Conservation (phyloP, 1,140 invertebrate genomes). For the Trypoxylus dichotomus region DNA sequence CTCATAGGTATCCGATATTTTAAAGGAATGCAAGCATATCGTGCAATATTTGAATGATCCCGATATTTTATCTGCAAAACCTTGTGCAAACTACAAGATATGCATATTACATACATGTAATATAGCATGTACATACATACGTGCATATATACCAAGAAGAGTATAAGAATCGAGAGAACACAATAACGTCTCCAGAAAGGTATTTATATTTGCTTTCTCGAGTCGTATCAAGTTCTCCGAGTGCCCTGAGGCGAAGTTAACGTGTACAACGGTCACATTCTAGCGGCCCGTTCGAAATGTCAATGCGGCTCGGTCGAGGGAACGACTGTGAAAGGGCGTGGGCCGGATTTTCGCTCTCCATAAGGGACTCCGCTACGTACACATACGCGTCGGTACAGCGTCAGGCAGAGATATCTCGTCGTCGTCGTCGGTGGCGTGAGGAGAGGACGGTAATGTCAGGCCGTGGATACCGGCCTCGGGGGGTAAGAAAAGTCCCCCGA, state of each 20-base stretch:
- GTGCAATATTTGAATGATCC: too few relatives aligned
- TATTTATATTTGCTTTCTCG: conserved; percentile 37
- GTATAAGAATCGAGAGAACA: conserved; percentile 23
- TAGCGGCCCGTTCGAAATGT: conserved; percentile 44
- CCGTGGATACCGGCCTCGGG: conserved; percentile 37
- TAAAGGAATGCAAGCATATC: too few relatives aligned
- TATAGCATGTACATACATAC: background rate
- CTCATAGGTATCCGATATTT: too few relatives aligned
- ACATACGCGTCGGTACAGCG: background rate
- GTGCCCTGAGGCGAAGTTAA: conserved; percentile 37
- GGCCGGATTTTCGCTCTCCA: conserved; percentile 25
- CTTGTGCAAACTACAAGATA: background rate
- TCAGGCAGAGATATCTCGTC: background rate
- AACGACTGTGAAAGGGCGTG: conserved; percentile 30
- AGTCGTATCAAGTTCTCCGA: conserved; percentile 32
- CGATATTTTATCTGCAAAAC: background rate
- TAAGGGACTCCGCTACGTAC: conserved; percentile 9
- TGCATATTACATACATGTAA: background rate
- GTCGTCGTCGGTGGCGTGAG: conserved; percentile 22
- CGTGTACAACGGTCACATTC: conserved; percentile 43
- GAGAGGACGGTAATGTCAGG: conserved; percentile 40
- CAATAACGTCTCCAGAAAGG: conserved; percentile 36
- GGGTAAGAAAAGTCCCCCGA: conserved; percentile 21
- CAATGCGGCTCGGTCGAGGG: conserved; percentile 39
- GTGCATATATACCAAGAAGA: background rate